A percentile compares a stretch with the other conserved stretches of the same genome.
Evolutionary conservation across 2,113 vertebrate genomes (phyloP).

Genomic region (Rousettus leschenaultii): DNA sequence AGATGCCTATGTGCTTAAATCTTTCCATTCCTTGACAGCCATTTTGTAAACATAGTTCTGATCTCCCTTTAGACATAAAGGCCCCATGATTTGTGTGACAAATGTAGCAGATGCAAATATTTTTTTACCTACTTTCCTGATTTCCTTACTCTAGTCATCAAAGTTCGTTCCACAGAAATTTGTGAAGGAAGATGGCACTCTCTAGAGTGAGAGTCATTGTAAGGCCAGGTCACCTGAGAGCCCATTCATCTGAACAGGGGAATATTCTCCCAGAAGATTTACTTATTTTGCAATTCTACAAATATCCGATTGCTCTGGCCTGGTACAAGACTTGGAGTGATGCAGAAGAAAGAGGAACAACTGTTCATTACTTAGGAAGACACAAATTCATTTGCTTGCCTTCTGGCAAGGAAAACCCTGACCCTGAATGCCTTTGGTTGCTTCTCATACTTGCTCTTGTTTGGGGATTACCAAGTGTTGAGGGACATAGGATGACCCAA

Average conservation of each 20-base stretch:
- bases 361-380: not conserved
- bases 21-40: slow-evolving; percentile 47
- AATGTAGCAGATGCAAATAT: slow-evolving; percentile 61
- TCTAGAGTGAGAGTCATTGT: not conserved
- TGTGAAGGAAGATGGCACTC: not conserved
- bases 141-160: slow-evolving; percentile 30
- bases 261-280: not conserved
- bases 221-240: not conserved
- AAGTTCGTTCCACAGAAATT: not conserved
- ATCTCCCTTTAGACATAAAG: slow-evolving; percentile 52
- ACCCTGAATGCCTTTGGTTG: not conserved
- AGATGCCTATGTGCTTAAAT: slow-evolving; percentile 46
- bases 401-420: not conserved
- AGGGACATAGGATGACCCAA: not conserved
- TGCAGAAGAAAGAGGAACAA: not conserved
- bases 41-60: slow-evolving; percentile 45
- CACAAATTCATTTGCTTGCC: not conserved
- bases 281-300: not conserved
- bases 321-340: not conserved
- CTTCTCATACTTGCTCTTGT: not conserved
- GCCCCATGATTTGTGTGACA: slow-evolving; percentile 55
- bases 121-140: slow-evolving; percentile 36
- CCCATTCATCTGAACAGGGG: not conserved
- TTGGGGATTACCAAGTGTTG: not conserved
- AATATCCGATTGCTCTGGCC: not conserved